Evolutionary conservation across 2,888 invertebrate genomes (phyloP), one percentile per base, ranked within the genome.

Genomic region (Nycteola revayana): DNA sequence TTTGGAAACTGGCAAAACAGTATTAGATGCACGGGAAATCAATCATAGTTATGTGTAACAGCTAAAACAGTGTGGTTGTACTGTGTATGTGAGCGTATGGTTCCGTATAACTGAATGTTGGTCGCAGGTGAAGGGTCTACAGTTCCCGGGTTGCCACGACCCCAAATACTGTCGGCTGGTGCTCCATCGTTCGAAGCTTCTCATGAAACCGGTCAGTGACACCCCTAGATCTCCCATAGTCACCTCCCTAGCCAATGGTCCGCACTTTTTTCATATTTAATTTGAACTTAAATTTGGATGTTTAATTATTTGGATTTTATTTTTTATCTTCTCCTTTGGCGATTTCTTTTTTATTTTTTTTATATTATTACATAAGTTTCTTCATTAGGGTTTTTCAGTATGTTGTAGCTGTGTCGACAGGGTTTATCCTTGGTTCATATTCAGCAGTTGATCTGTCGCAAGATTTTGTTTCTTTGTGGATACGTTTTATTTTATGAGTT

Each of bases 141-240:
- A 95, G 93, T 96, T 97, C 91, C 96, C 96, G 87, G 97, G 97
- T 90, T 95, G 96, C 91, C 95, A 96, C 91, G 96, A 96, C 92
- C 94, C 96, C 85, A 93, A 94, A 90, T 96, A 96, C 93, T 96
- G 96, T 92, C 96, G 96, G 86, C 95, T 96, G 92, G 95, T 98
- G 89, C 93, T 97, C 91, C 97, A 98, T 90, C 94, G 98, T 90
- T 98, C 98, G 91, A 95, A 96, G 89, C 95, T 96, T 91, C 95
- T 97, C 90, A 93, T 98, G 90, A 94, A 94, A 92, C 96, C 96
- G 97, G 98, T 98, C 95, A 95, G 94, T 92, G 87, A 66, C 71
- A 68, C 60, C 66, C 70, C 69, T 64, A 60, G 45, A 45, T 33
- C 40, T 31, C 52, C 53, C 59, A 49, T 55, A 55, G 50, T 64